Percentiles rank a stretch among this genome's conserved stretches.
Conservation (phyloP, 2,888 invertebrate genomes). For the Plutella xylostella region DNA sequence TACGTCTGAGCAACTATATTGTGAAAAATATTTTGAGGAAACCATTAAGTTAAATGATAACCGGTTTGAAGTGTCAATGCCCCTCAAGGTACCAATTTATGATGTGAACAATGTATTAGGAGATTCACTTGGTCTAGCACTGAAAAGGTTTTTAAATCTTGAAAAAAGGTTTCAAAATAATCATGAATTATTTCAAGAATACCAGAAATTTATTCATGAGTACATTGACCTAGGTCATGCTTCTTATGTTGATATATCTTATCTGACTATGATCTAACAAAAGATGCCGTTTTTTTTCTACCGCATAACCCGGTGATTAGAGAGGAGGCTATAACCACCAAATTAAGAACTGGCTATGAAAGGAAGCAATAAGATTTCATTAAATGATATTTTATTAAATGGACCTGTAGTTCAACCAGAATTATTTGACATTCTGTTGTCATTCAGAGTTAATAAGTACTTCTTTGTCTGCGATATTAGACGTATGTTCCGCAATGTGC, state of each 20-base stretch:
- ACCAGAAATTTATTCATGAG: slow-evolving; percentile 12
- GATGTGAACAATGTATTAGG: neutral
- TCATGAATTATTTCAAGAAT: slow-evolving; percentile 4
- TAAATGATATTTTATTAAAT: slow-evolving; percentile 13
- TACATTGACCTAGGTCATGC: slow-evolving; percentile 11
- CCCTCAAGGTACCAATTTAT: neutral
- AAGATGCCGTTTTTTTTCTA: slow-evolving; percentile 8
- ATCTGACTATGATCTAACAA: slow-evolving; percentile 6
- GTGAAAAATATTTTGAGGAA: neutral
- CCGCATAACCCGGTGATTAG: slow-evolving; percentile 13
- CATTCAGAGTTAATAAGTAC: slow-evolving; percentile 11
- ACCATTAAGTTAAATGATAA: no score
- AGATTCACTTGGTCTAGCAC: neutral
- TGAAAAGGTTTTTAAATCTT: neutral
- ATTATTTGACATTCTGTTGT: slow-evolving; percentile 17
- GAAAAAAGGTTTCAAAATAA: slow-evolving; percentile 11
- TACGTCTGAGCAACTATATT: neutral
- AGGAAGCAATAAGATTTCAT: slow-evolving; percentile 10
- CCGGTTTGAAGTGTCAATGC: no score
- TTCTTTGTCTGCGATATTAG: slow-evolving; percentile 17
- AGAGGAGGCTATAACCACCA: slow-evolving; percentile 3
- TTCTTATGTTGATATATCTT: slow-evolving; percentile 6
- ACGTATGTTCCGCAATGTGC: slow-evolving; percentile 16
- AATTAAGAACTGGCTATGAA: slow-evolving; percentile 4
- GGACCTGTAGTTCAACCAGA: slow-evolving; percentile 14